Evolutionary conservation across 2,797 vertebrate genomes (phyloP).

Genomic region (Zalophus californianus): DNA sequence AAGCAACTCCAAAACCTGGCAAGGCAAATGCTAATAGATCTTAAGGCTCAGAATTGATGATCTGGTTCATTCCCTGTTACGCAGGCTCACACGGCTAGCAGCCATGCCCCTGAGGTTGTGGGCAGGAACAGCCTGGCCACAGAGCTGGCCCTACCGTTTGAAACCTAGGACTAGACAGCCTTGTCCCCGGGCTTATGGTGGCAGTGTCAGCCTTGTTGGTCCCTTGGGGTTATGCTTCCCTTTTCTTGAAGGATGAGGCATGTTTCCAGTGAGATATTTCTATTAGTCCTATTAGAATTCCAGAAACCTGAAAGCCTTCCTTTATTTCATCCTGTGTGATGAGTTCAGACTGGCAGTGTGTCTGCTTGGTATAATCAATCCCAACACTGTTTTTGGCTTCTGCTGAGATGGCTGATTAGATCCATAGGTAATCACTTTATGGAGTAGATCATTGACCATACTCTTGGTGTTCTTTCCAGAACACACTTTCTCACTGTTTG

Average conservation of each 20-base stretch:
- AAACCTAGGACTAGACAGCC: background rate
- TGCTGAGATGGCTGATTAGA: background rate
- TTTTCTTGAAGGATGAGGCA: background rate
- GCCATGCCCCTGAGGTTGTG: background rate
- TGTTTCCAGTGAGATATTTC: background rate
- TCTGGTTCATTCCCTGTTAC: background rate
- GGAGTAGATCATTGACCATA: background rate
- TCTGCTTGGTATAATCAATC: background rate
- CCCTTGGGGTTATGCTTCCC: background rate
- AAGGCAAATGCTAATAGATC: background rate
- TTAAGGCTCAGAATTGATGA: background rate
- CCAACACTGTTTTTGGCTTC: background rate
- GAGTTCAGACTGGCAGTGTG: background rate
- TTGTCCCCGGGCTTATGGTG: background rate
- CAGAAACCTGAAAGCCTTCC: background rate
- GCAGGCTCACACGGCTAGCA: background rate
- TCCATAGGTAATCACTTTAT: background rate
- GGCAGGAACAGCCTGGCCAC: background rate
- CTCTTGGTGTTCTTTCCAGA: background rate
- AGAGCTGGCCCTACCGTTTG: background rate
- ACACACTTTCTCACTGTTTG: background rate
- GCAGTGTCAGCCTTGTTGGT: no score
- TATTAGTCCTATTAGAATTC: background rate
- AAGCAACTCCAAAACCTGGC: background rate
- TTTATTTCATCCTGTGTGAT: background rate